These are phyloP conservation scores for Malurus melanocephalus DNA, from an alignment of 2,113 vertebrate species.

Conservation along the genomic window DNA sequence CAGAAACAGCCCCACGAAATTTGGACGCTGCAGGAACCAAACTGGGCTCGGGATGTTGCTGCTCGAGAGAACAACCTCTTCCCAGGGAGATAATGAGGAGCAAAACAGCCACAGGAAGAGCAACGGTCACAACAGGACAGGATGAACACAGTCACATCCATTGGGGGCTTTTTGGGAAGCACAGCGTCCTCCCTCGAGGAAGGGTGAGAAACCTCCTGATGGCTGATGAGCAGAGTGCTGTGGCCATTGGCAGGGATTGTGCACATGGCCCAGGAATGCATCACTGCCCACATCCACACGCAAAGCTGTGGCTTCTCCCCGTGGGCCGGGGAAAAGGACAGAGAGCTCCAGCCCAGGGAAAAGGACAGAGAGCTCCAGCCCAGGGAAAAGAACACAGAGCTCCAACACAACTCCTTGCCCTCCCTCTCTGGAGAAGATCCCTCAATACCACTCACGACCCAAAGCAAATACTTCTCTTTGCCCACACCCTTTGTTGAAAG, in stretches of 20 bases:
- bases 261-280: background rate
- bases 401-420: background rate
- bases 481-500: background rate
- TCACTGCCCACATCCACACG: conserved; percentile 13
- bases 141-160: background rate
- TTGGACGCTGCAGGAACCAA: conserved; percentile 13
- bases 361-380: background rate
- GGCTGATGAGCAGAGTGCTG: background rate
- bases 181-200: background rate
- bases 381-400: background rate
- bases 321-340: background rate
- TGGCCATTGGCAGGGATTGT: background rate
- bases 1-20: conserved; percentile 28
- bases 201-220: conserved; percentile 1
- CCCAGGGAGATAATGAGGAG: conserved; percentile 55
- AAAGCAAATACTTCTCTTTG: background rate
- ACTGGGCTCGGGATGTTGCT: background rate
- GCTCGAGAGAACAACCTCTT: conserved; percentile 44
- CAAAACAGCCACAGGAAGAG: conserved; percentile 49
- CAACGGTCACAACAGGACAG: background rate
- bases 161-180: background rate
- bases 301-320: background rate
- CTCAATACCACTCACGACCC: rapidly evolving
- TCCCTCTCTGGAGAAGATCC: background rate
- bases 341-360: background rate